phyloP scores from a whole-genome alignment of 1,140 invertebrate genomes.

The Maconellicoccus hirsutus region DNA sequence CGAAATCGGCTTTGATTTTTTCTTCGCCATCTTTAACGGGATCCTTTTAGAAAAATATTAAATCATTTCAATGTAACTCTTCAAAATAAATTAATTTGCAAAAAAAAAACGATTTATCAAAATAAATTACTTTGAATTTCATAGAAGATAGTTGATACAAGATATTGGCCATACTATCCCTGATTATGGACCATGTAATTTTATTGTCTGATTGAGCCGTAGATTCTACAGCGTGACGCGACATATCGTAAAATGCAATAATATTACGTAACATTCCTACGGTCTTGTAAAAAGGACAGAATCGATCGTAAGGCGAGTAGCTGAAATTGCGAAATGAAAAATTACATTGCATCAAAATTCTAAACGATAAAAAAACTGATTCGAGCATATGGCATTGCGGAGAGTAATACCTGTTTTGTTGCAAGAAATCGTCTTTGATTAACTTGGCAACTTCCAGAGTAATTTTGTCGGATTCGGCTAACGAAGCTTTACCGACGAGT shows the following conservation, averaged over 20 bases:
- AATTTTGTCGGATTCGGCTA: constrained; percentile 98
- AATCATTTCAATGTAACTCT: background rate
- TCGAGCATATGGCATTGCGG: background rate
- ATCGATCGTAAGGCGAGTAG: constrained; percentile 92
- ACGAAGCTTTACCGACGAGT: constrained; percentile 95
- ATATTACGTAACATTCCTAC: constrained; percentile 98
- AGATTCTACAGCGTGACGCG: constrained; percentile 91
- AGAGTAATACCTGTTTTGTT: constrained; percentile 74
- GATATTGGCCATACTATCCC: constrained; percentile 90
- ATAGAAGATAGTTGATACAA: constrained; percentile 97
- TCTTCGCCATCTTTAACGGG: constrained; percentile 94
- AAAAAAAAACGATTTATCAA: constrained; percentile 27
- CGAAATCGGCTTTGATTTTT: constrained; percentile 94
- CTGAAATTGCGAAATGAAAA: constrained; percentile 37
- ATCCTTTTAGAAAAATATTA: constrained; percentile 50
- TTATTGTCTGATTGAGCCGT: constrained; percentile 98
- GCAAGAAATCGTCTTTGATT: constrained; percentile 98
- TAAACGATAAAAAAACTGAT: too few species aligned
- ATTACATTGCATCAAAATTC: too few species aligned
- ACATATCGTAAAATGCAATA: constrained; percentile 96
- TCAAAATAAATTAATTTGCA: constrained; percentile 21
- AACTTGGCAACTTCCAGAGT: constrained; percentile 97
- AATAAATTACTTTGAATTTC: constrained; percentile 86
- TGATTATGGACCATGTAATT: constrained; percentile 96
- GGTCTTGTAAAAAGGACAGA: constrained; percentile 99